A percentile compares a stretch with the other conserved stretches of the same genome.
Conservation (phyloP, 2,113 vertebrate genomes). For the Apeltes quadracus region DNA sequence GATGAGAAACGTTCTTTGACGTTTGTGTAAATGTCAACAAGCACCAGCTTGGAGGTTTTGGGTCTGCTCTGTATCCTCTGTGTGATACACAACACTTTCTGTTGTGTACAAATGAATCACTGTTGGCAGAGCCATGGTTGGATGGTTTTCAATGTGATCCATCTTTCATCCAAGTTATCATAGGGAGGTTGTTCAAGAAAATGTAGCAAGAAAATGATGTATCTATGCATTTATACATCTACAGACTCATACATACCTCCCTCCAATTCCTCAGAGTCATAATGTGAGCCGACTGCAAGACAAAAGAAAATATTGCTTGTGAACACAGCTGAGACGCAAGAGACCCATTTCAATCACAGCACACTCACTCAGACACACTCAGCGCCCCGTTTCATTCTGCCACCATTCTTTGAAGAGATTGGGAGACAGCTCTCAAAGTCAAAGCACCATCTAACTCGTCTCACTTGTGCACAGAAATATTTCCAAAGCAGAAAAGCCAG, state of each 20-base stretch:
- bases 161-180: too few relatives aligned
- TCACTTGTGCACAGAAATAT: too few relatives aligned
- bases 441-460: background rate
- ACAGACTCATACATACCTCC: slow-evolving; percentile 84
- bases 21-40: too few relatives aligned
- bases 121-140: too few relatives aligned
- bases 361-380: background rate
- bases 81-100: too few relatives aligned
- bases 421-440: background rate
- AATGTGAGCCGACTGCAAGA: slow-evolving; percentile 90
- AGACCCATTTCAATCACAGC: background rate
- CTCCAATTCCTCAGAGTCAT: slow-evolving; percentile 94
- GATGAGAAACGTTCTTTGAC: background rate
- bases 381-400: background rate
- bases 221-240: background rate
- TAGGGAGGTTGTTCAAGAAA: background rate
- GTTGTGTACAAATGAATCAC: too few relatives aligned
- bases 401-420: background rate
- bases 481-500: too few relatives aligned
- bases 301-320: slow-evolving; percentile 8
- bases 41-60: background rate
- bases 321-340: background rate
- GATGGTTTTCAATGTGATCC: too few relatives aligned
- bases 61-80: background rate
- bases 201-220: background rate